Evolutionary conservation across 1,140 invertebrate genomes (phyloP).

Genomic region (Eupeodes corollae): DNA sequence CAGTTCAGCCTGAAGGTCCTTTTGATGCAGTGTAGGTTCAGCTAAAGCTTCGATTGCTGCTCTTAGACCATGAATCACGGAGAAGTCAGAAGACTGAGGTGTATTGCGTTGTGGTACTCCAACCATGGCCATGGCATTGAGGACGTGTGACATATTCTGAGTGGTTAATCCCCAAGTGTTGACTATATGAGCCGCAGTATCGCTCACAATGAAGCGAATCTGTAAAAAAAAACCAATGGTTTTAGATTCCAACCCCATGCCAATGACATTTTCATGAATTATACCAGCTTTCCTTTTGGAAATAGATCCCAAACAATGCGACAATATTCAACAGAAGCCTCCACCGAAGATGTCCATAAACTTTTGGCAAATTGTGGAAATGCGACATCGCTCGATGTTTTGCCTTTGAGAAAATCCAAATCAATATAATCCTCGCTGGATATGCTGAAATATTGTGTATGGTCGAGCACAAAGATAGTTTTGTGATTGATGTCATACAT

Average conservation of each 20-base stretch:
- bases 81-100: conserved; percentile 47
- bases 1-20: conserved; percentile 11
- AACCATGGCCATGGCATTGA: conserved; percentile 59
- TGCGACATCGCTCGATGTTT: conserved; percentile 31
- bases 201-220: conserved; percentile 74
- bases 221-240: conserved; percentile 22
- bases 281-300: conserved; percentile 71
- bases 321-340: conserved; percentile 89
- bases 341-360: conserved; percentile 88
- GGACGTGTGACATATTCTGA: conserved; percentile 74
- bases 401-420: conserved; percentile 72
- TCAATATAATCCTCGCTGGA: conserved; percentile 78
- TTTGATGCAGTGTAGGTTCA: conserved; percentile 66
- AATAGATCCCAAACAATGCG: conserved; percentile 94
- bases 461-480: conserved; percentile 89
- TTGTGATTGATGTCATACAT: conserved; percentile 64
- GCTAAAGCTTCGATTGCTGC: conserved; percentile 78
- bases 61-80: conserved; percentile 71
- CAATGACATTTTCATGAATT: conserved; percentile 6
- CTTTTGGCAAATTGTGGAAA: conserved; percentile 53
- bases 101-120: conserved; percentile 48
- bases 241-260: neutral
- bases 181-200: conserved; percentile 62
- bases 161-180: conserved; percentile 70
- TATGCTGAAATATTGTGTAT: conserved; percentile 77